Evolutionary conservation across 2,797 vertebrate genomes (phyloP).

Genomic region (Vireo griseus): DNA sequence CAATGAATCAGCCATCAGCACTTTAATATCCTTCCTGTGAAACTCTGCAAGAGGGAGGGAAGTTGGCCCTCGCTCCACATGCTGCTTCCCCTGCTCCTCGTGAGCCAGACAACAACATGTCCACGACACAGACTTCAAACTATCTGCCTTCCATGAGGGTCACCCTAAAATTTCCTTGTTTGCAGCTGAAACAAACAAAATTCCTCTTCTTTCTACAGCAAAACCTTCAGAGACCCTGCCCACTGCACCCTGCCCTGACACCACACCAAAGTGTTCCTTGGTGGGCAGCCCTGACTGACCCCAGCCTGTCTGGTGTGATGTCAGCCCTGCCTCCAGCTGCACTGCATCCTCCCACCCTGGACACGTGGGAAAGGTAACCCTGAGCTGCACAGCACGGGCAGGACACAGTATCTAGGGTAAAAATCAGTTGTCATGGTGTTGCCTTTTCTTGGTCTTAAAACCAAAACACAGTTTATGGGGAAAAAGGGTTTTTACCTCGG

Average conservation of each 20-base stretch:
- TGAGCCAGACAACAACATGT: background rate
- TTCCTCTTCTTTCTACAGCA: background rate
- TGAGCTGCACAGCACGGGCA: background rate
- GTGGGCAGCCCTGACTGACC: fast-evolving
- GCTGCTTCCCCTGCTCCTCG: fast-evolving
- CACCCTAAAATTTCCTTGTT: background rate
- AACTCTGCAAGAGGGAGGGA: background rate
- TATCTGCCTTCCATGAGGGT: fast-evolving
- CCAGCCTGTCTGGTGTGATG: fast-evolving
- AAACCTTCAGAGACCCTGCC: background rate
- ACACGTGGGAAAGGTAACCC: background rate
- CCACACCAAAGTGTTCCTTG: background rate
- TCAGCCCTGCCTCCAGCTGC: background rate
- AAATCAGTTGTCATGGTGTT: background rate
- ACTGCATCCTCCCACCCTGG: background rate
- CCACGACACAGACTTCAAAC: background rate
- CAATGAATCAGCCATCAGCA: background rate
- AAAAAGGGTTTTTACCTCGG: too few relatives aligned
- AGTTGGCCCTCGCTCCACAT: background rate
- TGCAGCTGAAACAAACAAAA: background rate
- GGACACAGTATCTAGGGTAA: background rate
- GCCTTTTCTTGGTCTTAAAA: too few relatives aligned
- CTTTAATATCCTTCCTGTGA: background rate
- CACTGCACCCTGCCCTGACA: background rate
- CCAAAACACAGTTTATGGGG: too few relatives aligned